These are phyloP conservation scores for Brachystomella parvula DNA, from an alignment of 1,140 invertebrate genomes.

Conservation along the genomic window DNA sequence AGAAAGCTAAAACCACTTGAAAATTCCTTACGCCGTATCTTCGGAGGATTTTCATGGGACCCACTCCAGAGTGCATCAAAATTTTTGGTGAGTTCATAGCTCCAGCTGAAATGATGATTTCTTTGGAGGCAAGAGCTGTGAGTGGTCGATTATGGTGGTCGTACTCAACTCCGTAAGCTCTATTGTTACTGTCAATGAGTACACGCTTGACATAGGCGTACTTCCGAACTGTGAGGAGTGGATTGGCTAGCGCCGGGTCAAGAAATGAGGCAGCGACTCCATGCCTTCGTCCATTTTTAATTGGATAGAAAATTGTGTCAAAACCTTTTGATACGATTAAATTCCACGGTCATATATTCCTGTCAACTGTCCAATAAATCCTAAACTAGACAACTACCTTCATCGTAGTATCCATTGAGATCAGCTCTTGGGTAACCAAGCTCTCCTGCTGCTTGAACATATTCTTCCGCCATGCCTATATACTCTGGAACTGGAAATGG, in stretches of 20 bases:
- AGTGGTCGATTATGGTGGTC: neutral
- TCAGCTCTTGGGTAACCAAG: constrained; percentile 26
- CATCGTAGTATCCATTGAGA: constrained; percentile 23
- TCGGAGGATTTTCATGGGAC: constrained; percentile 1
- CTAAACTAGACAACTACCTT: constrained; percentile 15
- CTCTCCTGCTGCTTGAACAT: constrained; percentile 22
- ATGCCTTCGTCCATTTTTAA: constrained; percentile 14
- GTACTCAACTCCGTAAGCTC: constrained; percentile 13
- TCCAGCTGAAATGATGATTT: constrained; percentile 18
- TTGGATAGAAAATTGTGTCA: constrained; percentile 20
- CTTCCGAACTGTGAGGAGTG: constrained; percentile 6
- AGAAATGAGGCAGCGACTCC: constrained; percentile 25
- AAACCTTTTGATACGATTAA: constrained; percentile 16
- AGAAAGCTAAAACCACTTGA: neutral
- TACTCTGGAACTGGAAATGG: constrained; percentile 22
- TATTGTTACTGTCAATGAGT: constrained; percentile 6
- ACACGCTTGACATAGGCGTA: constrained; percentile 16
- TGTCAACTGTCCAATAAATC: too few species aligned
- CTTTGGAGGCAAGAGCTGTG: constrained; percentile 8
- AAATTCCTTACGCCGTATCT: constrained; percentile 22
- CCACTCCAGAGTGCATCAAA: constrained; percentile 15
- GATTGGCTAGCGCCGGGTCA: constrained; percentile 13
- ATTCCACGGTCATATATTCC: neutral
- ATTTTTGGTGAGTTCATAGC: constrained; percentile 9
- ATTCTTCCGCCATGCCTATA: constrained; percentile 19